Evolutionary conservation across 2,797 vertebrate genomes (phyloP).

Genomic region (Pseudochirops corinnae): DNA sequence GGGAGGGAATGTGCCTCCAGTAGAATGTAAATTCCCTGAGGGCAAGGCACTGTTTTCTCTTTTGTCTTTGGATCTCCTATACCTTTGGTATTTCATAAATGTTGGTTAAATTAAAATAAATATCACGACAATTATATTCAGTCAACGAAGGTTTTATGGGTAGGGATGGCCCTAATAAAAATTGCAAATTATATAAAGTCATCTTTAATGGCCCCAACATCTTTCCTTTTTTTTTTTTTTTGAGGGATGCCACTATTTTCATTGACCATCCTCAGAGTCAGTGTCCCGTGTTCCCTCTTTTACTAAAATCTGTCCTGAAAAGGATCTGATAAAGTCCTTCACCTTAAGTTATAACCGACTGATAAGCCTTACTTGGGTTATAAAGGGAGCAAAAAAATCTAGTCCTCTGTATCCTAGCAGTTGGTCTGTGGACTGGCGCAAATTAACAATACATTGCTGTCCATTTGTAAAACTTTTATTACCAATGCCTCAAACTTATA

Average conservation of each 20-base stretch:
- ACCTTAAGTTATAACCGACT: not conserved
- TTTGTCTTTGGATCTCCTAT: not conserved
- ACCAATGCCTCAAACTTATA: not conserved
- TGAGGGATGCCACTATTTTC: not conserved
- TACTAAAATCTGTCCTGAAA: not conserved
- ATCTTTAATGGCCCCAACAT: not conserved
- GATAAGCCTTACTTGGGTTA: not conserved
- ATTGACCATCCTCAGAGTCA: not conserved
- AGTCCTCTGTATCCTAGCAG: not conserved
- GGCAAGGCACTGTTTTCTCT: not conserved
- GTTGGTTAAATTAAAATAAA: not conserved
- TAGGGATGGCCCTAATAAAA: not conserved
- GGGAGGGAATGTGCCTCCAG: no score
- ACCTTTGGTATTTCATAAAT: not conserved
- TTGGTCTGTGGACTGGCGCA: not conserved
- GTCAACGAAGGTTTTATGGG: not conserved
- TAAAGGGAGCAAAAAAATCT: not conserved
- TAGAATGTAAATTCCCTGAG: not conserved
- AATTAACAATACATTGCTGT: not conserved
- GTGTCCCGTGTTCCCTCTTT: not conserved
- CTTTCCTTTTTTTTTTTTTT: not conserved
- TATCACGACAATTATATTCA: not conserved
- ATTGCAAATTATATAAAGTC: not conserved
- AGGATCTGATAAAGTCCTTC: not conserved
- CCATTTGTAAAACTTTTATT: not conserved